These are phyloP conservation scores for Philotrypesis tridentata DNA, from an alignment of 1,140 invertebrate genomes.

Conservation along the genomic window DNA sequence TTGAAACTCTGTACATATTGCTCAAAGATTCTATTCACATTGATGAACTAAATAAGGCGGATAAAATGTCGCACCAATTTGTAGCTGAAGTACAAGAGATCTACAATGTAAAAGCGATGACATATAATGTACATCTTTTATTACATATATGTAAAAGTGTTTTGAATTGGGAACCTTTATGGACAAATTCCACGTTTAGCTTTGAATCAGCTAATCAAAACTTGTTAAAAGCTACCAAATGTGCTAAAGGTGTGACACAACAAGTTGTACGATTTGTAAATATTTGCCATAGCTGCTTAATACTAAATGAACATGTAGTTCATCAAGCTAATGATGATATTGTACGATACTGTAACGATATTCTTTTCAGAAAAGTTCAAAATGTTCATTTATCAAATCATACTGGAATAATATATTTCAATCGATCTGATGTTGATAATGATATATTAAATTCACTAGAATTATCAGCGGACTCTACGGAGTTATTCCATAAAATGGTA, in stretches of 20 bases:
- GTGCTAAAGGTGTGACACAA: not conserved
- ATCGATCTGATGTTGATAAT: not conserved
- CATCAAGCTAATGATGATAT: no score
- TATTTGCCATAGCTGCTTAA: not conserved
- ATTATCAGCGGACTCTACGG: not conserved
- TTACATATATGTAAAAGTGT: not conserved
- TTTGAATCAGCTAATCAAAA: slow-evolving; percentile 3
- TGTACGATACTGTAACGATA: not conserved
- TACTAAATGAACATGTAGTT: not conserved
- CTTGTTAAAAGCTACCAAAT: slow-evolving; percentile 1
- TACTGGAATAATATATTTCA: not conserved
- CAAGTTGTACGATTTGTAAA: not conserved
- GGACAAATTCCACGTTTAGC: not conserved
- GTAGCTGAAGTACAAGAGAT: not conserved
- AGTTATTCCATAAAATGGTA: not conserved
- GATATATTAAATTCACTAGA: not conserved
- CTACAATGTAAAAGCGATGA: not conserved
- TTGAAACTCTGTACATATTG: slow-evolving; percentile 15
- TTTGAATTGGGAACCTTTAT: not conserved
- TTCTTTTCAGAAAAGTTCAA: not conserved
- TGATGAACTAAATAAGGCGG: not conserved
- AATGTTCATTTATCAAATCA: not conserved
- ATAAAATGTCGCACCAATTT: not conserved
- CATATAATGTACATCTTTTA: slow-evolving; percentile 2
- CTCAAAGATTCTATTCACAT: not conserved